These are phyloP conservation scores for Anguilla japonica DNA, from an alignment of 2,113 vertebrate genomes.

Conservation along the genomic window DNA sequence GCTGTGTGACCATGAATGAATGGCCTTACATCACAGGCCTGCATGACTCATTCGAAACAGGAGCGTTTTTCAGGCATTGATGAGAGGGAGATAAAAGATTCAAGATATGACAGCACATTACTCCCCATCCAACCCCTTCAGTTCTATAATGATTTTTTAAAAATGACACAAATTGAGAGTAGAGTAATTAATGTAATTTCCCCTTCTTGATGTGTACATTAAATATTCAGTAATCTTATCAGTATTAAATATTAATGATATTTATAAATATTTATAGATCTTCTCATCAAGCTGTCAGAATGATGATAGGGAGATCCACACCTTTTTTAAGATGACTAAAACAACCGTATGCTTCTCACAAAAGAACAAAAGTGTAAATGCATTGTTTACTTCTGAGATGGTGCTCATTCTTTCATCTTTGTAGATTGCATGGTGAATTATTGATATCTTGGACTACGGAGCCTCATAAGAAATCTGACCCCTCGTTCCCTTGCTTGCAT, in stretches of 20 bases:
- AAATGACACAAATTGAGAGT: constrained; percentile 26
- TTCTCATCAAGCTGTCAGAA: constrained; percentile 20
- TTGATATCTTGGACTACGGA: not conserved
- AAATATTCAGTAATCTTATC: constrained; percentile 13
- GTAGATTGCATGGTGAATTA: not conserved
- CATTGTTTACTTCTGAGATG: not conserved
- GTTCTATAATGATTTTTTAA: not conserved
- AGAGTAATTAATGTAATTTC: constrained; percentile 31
- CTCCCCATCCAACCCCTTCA: not conserved
- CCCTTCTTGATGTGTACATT: constrained; percentile 24
- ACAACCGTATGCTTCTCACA: not conserved
- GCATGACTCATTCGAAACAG: not conserved
- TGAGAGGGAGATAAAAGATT: constrained; percentile 19
- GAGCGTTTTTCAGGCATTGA: constrained; percentile 15
- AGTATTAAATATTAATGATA: not conserved
- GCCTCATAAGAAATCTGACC: constrained; percentile 10
- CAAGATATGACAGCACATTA: constrained; percentile 14
- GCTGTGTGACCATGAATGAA: not conserved
- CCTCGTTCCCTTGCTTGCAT: not conserved
- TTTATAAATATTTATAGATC: constrained; percentile 18
- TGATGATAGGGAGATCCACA: constrained; percentile 10
- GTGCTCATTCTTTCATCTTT: not conserved
- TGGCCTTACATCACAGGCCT: not conserved
- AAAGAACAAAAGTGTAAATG: not conserved
- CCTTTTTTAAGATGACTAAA: not conserved